These are phyloP conservation scores for Patella depressa DNA, from an alignment of 2,888 invertebrate species.

Conservation along the genomic window DNA sequence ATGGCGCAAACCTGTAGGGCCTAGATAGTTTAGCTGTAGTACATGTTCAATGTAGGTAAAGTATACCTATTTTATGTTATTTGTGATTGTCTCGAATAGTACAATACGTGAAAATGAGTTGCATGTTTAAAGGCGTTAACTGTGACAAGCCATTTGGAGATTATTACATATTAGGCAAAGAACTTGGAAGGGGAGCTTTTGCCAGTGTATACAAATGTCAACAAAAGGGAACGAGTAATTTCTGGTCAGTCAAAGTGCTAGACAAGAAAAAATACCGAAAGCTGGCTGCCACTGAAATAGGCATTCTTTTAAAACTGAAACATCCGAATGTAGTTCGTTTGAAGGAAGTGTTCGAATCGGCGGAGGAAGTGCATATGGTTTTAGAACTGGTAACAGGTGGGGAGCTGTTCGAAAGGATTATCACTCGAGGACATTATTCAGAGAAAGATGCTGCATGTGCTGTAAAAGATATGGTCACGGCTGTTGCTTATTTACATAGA, in stretches of 20 bases:
- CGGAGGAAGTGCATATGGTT: constrained; percentile 59
- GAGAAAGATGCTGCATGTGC: constrained; percentile 68
- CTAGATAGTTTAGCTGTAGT: too few species aligned
- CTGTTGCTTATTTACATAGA: constrained; percentile 52
- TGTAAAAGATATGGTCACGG: constrained; percentile 63
- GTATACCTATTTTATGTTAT: too few species aligned
- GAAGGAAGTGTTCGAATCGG: constrained; percentile 68
- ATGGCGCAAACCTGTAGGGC: too few species aligned
- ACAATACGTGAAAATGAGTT: background rate
- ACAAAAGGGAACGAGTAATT: constrained; percentile 52
- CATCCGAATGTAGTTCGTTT: constrained; percentile 66
- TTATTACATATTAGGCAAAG: constrained; percentile 54
- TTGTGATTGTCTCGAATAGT: background rate
- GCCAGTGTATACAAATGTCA: constrained; percentile 65
- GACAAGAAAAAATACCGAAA: constrained; percentile 65
- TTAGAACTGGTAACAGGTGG: constrained; percentile 70
- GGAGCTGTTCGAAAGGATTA: constrained; percentile 71
- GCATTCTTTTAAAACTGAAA: constrained; percentile 60
- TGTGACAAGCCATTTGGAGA: constrained; percentile 61
- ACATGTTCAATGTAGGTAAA: too few species aligned
- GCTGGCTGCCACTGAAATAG: constrained; percentile 63
- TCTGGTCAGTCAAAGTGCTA: constrained; percentile 67
- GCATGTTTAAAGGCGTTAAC: constrained; percentile 58
- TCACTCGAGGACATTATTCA: constrained; percentile 63
- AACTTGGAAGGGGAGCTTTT: constrained; percentile 64